Evolutionary conservation across 2,113 vertebrate genomes (phyloP), one percentile per base, ranked within the genome.

Genomic region (Gavialis gangeticus): DNA sequence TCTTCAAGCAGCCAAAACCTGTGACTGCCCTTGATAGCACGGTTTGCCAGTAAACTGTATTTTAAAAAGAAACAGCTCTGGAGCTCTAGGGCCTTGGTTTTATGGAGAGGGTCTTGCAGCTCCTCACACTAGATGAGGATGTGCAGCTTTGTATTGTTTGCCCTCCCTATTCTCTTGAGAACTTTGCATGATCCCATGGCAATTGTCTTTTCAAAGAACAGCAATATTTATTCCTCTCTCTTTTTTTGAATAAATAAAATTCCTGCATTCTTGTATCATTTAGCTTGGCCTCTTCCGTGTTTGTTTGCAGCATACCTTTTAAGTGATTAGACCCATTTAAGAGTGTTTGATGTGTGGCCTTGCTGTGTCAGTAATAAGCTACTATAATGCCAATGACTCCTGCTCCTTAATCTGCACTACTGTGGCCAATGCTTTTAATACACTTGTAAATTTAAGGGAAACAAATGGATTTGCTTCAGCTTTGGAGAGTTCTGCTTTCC

Each of bases 401-500:
- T 94, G 96, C 95, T 85, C 93, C 92, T 95, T 93, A 96, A 96
- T 97, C 96, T 96, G 96, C 96, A 96, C 95, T 96, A 96, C 94
- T 91, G 83, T 78, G 91, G 90, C 95, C 92, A 97, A 96, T 96
- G 96, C 89, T 92, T 95, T 86, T 85, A 9, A 92, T 92, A 78
- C 92, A 30, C 93, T 95, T 96, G 46, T 12, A 46, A 24, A 73
- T 73, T 96, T 95, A 96, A 97, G 94, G 90, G 92, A 93, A 96
- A 92, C 93, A 96, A 95, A 97, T 95, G 95, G 96, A 96, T 96
- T 96, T 96, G 93, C 91, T 90, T 90, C 91, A 84, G 94, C 95
- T 96, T 95, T 92, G 93, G 95, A 91, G 89, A 93, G 96, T 94
- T 96, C 78, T 97, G 95, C 94, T 95, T 97, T 88, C 95, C 95